phyloP scores from a whole-genome alignment of 2,113 vertebrate genomes.

The Eclectus roratus region DNA sequence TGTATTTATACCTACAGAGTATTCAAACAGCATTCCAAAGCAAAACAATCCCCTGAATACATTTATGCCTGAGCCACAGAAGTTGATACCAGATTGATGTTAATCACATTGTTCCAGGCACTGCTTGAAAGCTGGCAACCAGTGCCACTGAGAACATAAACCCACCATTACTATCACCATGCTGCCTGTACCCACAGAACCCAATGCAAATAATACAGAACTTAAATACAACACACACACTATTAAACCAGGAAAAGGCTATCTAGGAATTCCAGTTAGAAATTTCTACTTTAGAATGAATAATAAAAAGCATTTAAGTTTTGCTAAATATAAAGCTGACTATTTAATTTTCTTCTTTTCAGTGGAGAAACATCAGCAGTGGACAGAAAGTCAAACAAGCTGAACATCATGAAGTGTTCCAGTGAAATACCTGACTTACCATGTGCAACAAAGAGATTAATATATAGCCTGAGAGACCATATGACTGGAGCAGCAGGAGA shows the following conservation, averaged over 20 bases:
- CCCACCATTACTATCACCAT: fast-evolving
- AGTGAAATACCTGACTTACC: background rate
- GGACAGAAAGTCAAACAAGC: background rate
- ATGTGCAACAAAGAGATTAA: background rate
- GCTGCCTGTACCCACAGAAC: background rate
- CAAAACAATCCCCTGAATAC: background rate
- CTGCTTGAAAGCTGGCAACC: background rate
- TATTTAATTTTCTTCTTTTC: background rate
- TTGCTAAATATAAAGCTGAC: background rate
- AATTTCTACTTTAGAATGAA: background rate
- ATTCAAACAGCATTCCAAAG: background rate
- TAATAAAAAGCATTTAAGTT: background rate
- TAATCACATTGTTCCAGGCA: background rate
- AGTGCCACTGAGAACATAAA: background rate
- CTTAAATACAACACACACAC: fast-evolving
- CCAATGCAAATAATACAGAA: background rate
- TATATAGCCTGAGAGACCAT: background rate
- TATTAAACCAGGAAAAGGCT: background rate
- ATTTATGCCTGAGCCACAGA: background rate
- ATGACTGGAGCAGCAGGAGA: background rate
- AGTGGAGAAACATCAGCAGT: background rate
- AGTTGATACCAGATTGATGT: background rate
- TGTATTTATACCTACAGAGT: background rate
- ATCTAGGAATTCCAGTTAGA: background rate
- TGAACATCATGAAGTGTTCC: background rate